Evolutionary conservation across 2,113 vertebrate genomes (phyloP).

Genomic region (Caranx ignobilis): DNA sequence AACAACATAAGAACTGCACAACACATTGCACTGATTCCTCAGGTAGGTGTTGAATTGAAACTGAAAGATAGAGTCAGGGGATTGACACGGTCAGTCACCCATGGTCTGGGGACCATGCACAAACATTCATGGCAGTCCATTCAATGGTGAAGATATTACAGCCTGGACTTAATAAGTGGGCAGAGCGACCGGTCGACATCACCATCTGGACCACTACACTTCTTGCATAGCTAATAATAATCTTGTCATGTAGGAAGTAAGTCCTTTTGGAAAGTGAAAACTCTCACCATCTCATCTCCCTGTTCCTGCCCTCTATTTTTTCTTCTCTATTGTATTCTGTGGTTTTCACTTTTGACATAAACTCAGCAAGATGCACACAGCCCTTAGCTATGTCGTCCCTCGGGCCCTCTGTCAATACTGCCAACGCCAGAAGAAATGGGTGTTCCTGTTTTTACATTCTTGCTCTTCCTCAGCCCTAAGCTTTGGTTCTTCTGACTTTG

Average conservation of each 20-base stretch:
- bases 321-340: background rate
- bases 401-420: constrained; percentile 32
- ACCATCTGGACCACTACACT: background rate
- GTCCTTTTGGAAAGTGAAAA: constrained; percentile 15
- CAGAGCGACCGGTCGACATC: background rate
- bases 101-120: background rate
- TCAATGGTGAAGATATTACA: background rate
- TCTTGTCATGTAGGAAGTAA: background rate
- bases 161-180: background rate
- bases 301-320: background rate
- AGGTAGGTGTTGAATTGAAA: too few species aligned
- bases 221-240: background rate
- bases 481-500: constrained; percentile 23
- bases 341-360: constrained; percentile 24
- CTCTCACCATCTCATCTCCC: background rate
- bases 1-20: background rate
- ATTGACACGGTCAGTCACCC: background rate
- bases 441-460: constrained; percentile 64
- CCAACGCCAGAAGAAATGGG: constrained; percentile 77
- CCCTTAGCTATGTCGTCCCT: constrained; percentile 14
- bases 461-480: constrained; percentile 12
- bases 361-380: constrained; percentile 11
- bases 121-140: too few species aligned
- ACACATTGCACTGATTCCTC: too few species aligned
- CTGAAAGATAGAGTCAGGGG: background rate